These are phyloP conservation scores for Metridium senile DNA, from an alignment of 92 coral and sea anemone species.

Conservation along the genomic window DNA sequence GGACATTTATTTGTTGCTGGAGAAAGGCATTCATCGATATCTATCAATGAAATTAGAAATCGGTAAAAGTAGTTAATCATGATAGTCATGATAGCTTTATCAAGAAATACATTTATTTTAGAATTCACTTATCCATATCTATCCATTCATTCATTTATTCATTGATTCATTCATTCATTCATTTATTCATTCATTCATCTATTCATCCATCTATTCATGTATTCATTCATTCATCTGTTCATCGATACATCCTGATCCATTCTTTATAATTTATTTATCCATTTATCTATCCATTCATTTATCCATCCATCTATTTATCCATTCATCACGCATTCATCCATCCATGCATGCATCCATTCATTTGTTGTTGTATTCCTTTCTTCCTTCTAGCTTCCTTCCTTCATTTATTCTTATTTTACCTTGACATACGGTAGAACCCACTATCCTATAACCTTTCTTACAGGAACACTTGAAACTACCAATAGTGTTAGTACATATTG, in stretches of 20 bases:
- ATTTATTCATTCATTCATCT: background rate
- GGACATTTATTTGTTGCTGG: conserved; percentile 39
- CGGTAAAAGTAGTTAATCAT: too few species aligned
- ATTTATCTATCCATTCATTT: background rate
- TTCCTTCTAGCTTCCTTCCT: too few species aligned
- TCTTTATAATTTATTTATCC: background rate
- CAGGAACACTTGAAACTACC: conserved; percentile 38
- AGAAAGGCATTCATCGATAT: conserved; percentile 55
- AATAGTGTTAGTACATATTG: conserved; percentile 21
- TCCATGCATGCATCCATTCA: background rate
- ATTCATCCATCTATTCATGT: background rate
- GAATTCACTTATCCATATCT: background rate
- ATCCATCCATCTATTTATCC: background rate
- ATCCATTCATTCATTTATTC: background rate
- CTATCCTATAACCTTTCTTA: conserved; percentile 21
- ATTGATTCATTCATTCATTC: background rate
- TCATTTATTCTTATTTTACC: conserved; percentile 13
- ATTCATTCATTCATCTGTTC: background rate
- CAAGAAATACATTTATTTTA: too few species aligned
- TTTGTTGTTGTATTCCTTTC: too few species aligned
- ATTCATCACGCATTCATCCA: background rate
- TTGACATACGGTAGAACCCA: conserved; percentile 22
- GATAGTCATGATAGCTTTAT: too few species aligned
- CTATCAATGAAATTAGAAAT: conserved; percentile 12
- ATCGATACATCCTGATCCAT: background rate